phyloP scores from a whole-genome alignment of 64 coral and sea anemone genomes.

The Actinia tenebrosa region DNA sequence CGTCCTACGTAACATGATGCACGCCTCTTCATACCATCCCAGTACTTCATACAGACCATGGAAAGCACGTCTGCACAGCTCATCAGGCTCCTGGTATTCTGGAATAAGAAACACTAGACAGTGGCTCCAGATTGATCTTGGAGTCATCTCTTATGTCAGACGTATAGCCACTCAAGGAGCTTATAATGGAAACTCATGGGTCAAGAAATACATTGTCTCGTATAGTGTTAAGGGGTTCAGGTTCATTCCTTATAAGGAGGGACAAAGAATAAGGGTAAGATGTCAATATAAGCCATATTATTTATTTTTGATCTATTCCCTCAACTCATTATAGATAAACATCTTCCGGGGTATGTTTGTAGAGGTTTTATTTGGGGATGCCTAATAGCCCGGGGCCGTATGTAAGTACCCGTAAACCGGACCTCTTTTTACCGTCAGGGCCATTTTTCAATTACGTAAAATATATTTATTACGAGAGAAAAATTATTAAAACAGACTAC shows the following conservation, averaged over 20 bases:
- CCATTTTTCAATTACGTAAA: too few species aligned
- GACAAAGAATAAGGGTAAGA: slow-evolving; percentile 32
- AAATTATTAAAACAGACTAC: too few species aligned
- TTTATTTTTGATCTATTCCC: too few species aligned
- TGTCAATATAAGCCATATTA: too few species aligned
- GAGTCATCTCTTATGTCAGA: slow-evolving; percentile 23
- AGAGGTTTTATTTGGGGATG: too few species aligned
- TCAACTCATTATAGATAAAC: too few species aligned
- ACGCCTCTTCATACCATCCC: slow-evolving; percentile 44
- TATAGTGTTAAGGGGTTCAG: slow-evolving; percentile 1
- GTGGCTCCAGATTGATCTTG: slow-evolving; percentile 76
- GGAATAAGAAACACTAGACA: slow-evolving; percentile 39
- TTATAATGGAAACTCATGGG: slow-evolving; percentile 32
- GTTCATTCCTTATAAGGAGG: slow-evolving; percentile 40
- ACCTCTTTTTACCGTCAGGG: too few species aligned
- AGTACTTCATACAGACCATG: slow-evolving; percentile 49
- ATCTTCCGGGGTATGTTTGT: too few species aligned
- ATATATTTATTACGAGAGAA: too few species aligned
- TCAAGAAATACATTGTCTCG: slow-evolving; percentile 7
- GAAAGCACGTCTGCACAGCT: slow-evolving; percentile 24
- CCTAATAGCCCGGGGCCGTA: too few species aligned
- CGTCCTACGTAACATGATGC: slow-evolving; percentile 39
- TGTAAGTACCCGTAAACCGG: too few species aligned
- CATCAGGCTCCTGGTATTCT: slow-evolving; percentile 34
- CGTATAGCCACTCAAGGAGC: slow-evolving; percentile 55